Conservation (phyloP, 2,888 invertebrate species). For the Lepidocyrtoides sp. region DNA sequence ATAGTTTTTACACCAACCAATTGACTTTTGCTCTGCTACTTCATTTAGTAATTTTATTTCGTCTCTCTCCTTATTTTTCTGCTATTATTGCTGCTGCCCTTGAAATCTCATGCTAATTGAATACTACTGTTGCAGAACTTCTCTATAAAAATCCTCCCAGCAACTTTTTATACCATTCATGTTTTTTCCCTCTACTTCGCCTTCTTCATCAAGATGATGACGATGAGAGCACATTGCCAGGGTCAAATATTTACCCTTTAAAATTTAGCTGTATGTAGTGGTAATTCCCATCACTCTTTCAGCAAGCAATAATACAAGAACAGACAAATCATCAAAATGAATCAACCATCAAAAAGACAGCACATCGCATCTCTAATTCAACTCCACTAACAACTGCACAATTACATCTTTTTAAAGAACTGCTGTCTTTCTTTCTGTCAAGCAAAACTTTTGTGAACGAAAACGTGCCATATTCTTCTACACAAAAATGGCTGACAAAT, state of each 20-base stretch:
- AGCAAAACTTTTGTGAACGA: background rate
- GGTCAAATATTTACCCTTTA: constrained; percentile 53
- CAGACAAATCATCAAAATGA: background rate
- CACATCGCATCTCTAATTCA: background rate
- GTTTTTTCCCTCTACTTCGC: background rate
- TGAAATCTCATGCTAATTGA: constrained; percentile 32
- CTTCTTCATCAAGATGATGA: too few relatives aligned
- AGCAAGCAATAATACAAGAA: background rate
- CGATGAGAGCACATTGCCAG: constrained; percentile 24
- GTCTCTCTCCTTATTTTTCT: background rate
- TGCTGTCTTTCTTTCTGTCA: constrained; percentile 19
- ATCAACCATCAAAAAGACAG: background rate
- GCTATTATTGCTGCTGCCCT: constrained; percentile 7
- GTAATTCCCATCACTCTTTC: constrained; percentile 34
- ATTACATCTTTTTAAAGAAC: constrained; percentile 44
- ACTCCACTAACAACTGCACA: background rate
- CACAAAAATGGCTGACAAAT: background rate
- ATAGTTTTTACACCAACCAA: background rate
- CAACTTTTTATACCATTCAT: constrained; percentile 15
- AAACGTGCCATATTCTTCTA: background rate
- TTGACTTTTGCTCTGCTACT: too few relatives aligned
- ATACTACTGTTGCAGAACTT: constrained; percentile 46
- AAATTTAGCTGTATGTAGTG: background rate
- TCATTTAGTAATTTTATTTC: background rate
- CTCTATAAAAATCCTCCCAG: background rate